Percentiles rank a stretch among this genome's conserved stretches.
Evolutionary conservation across 2,888 invertebrate species (phyloP).

Genomic region (Podabrus alpinus): DNA sequence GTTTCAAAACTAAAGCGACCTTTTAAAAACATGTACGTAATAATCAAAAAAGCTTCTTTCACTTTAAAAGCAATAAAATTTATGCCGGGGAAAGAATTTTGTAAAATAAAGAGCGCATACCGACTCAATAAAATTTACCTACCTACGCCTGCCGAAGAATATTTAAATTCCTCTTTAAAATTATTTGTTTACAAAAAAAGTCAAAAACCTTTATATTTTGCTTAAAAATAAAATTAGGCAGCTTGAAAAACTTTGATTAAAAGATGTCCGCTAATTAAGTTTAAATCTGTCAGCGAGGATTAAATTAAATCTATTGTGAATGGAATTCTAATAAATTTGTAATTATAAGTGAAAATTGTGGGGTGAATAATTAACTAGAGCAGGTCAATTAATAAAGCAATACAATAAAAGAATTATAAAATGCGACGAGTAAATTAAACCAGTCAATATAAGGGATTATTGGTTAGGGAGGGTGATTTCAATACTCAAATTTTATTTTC

Average conservation of each 20-base stretch:
- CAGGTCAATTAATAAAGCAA: slow-evolving; percentile 1
- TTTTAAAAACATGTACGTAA: neutral
- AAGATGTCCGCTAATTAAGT: slow-evolving; percentile 16
- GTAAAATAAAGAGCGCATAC: neutral
- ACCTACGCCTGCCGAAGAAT: neutral
- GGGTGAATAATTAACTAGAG: slow-evolving; percentile 1
- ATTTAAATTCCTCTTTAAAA: neutral
- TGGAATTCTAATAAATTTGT: slow-evolving; percentile 16
- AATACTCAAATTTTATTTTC: neutral
- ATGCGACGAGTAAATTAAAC: neutral
- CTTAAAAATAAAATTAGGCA: neutral
- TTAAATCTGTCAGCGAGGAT: slow-evolving; percentile 9
- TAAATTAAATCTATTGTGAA: slow-evolving; percentile 12
- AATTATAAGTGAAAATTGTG: slow-evolving; percentile 1
- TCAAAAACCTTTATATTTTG: neutral
- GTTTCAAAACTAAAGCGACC: neutral
- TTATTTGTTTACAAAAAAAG: neutral
- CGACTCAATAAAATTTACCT: neutral
- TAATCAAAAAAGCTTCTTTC: neutral
- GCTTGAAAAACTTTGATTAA: slow-evolving; percentile 1
- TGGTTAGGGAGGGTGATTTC: neutral
- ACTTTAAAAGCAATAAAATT: neutral
- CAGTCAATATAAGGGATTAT: neutral
- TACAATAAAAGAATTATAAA: neutral
- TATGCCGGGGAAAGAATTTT: neutral